Evolutionary conservation across 2,113 vertebrate genomes (phyloP).

Genomic region (Ascaphus truei): DNA sequence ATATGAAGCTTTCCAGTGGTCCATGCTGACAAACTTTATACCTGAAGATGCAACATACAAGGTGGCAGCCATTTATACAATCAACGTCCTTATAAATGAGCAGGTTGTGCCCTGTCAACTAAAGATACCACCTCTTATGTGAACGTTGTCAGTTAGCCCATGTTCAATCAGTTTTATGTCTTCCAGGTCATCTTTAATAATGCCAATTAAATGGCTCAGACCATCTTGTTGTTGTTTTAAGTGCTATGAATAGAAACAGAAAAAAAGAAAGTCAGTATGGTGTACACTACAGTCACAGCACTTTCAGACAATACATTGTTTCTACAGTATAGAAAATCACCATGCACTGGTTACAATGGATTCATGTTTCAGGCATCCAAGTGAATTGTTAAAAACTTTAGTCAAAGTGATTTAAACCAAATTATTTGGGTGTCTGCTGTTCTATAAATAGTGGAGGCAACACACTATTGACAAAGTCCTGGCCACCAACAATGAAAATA

Average conservation of each 20-base stretch:
- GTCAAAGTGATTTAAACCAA: too few species aligned
- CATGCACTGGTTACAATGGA: too few species aligned
- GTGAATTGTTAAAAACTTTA: too few species aligned
- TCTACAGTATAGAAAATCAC: too few species aligned
- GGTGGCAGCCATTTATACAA: too few species aligned
- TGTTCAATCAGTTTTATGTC: conserved; percentile 94
- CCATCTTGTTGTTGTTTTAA: conserved; percentile 96
- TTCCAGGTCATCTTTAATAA: conserved; percentile 94
- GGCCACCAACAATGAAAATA: too few species aligned
- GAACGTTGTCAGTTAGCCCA: conserved; percentile 81
- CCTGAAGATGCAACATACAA: background rate
- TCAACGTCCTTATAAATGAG: background rate
- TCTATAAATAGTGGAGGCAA: too few species aligned
- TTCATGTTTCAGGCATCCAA: too few species aligned
- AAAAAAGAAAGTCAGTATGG: conserved; percentile 2
- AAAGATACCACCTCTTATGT: conserved; percentile 79
- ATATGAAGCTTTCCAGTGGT: background rate
- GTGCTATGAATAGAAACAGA: conserved; percentile 66
- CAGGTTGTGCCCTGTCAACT: conserved; percentile 62
- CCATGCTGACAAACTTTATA: background rate
- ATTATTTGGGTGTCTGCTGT: too few species aligned
- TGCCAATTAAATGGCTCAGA: conserved; percentile 88
- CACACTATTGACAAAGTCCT: too few species aligned
- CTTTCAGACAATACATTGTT: background rate
- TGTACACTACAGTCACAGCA: background rate